Evolutionary conservation across 2,113 vertebrate genomes (phyloP).

Genomic region (Limanda limanda): DNA sequence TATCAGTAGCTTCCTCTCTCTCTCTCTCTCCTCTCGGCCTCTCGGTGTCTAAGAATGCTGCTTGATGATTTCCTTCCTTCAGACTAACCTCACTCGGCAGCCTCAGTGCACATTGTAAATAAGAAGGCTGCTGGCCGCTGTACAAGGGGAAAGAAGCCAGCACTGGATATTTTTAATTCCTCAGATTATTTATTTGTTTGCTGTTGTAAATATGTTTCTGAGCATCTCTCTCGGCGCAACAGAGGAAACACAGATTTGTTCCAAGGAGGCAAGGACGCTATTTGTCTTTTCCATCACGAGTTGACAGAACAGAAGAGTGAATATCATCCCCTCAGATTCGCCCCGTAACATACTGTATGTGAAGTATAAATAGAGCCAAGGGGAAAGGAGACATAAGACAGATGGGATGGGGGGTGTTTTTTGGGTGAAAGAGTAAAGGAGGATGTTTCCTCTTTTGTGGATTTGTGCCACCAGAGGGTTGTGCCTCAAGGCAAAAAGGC

Average conservation of each 20-base stretch:
- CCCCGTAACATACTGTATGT: constrained; percentile 16
- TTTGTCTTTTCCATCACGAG: constrained; percentile 21
- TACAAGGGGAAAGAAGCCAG: constrained; percentile 16
- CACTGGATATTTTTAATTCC: constrained; percentile 41
- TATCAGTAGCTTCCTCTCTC: constrained; percentile 44
- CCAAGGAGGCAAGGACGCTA: constrained; percentile 8
- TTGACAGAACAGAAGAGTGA: neutral
- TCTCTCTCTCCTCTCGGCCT: constrained; percentile 45
- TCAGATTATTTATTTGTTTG: constrained; percentile 64
- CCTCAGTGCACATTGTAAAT: constrained; percentile 66
- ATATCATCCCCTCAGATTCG: constrained; percentile 28
- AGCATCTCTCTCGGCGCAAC: neutral
- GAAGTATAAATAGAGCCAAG: constrained; percentile 62
- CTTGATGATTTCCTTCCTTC: constrained; percentile 62
- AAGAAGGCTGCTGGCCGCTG: constrained; percentile 14
- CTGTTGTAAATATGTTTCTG: constrained; percentile 60
- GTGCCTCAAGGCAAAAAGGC: constrained; percentile 56
- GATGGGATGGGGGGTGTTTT: constrained; percentile 1
- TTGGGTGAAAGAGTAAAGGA: constrained; percentile 41
- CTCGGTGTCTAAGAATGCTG: constrained; percentile 56
- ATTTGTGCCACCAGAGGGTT: constrained; percentile 56
- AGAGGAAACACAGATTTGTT: constrained; percentile 1
- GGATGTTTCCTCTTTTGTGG: constrained; percentile 18
- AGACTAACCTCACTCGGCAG: constrained; percentile 75
- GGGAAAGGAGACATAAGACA: constrained; percentile 20